Base-by-base conservation (phyloP, 2,888 invertebrate genomes). In the Ecdyonurus torrentis region DNA sequence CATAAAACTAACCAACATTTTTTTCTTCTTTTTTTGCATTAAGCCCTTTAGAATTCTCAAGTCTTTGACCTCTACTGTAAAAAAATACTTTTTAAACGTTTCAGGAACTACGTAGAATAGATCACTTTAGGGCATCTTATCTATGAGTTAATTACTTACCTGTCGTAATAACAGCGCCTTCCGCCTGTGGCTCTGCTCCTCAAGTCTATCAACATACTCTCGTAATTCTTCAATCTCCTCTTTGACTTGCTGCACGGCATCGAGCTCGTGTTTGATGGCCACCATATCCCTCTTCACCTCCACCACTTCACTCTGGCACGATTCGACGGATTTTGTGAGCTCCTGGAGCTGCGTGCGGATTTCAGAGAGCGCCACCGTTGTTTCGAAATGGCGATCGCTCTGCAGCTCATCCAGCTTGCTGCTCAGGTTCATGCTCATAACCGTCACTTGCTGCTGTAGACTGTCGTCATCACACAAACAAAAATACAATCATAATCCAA, bases 391-490 rank as follows among this genome's bases (percentile, higher is more conserved):
- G 72, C 91, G 87, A 80, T 91, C 91, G 61, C 61, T 62, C 80
- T 92, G 91, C 79, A 93, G 85, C 81, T 92, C 91, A 81, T 93
- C 92, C 83, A 93, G 83, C 82, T 92, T 91, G 74, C 90, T 88
- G 79, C 88, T 86, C 81, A 93, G 85, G 84, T 91, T 92, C 89
- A 91, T 91, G 81, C 91, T 92, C 93, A 93, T 93, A 82, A 92
- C 91, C 85, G 90, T 88, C 85, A 93, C 91, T 88, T 93, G 92
- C 84, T 91, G 89, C 85, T 93, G 92, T 83, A 93, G 89, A 86
- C 92, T 93, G 81, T 70, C 71, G 62, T 63, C 59, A 59, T 71
- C 63, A 69, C 64, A 58, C 64, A 63, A 22, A 23, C 10, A 62
- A 55, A n/a, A n/a, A n/a, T n/a, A n/a, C n/a, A n/a, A n/a, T n/a